A percentile compares a stretch with the other conserved stretches of the same genome.
Conservation (phyloP, 2,113 vertebrate genomes). For the Zosterops japonicus region DNA sequence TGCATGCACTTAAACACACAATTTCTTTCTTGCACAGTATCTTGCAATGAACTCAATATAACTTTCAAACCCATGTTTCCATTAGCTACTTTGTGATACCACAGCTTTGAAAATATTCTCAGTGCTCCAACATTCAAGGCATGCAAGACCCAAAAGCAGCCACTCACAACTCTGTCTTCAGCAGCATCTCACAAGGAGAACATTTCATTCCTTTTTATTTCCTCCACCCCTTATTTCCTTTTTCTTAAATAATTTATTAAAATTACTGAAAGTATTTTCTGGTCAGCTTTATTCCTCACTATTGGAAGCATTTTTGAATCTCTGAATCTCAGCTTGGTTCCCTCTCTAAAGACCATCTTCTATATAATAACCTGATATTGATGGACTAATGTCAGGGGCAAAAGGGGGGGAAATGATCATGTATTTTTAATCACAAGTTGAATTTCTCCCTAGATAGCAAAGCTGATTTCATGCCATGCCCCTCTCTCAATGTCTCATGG, state of each 20-base stretch:
- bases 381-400: rapidly evolving
- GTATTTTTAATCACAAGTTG: not conserved
- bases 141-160: not conserved
- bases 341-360: not conserved
- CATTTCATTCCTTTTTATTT: not conserved
- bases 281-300: not conserved
- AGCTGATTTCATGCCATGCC: not conserved
- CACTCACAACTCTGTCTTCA: not conserved
- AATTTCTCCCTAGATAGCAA: not conserved
- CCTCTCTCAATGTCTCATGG: not conserved
- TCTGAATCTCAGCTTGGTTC: not conserved
- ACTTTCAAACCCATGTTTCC: not conserved
- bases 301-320: not conserved
- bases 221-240: not conserved
- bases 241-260: not conserved
- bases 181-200: not conserved
- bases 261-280: not conserved
- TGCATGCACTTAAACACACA: not conserved
- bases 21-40: not conserved
- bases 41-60: not conserved
- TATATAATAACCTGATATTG: not conserved
- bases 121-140: not conserved
- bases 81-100: not conserved
- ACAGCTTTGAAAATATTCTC: not conserved
- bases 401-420: not conserved